Conservation (phyloP, 2,113 vertebrate genomes). For the Lathamus discolor region DNA sequence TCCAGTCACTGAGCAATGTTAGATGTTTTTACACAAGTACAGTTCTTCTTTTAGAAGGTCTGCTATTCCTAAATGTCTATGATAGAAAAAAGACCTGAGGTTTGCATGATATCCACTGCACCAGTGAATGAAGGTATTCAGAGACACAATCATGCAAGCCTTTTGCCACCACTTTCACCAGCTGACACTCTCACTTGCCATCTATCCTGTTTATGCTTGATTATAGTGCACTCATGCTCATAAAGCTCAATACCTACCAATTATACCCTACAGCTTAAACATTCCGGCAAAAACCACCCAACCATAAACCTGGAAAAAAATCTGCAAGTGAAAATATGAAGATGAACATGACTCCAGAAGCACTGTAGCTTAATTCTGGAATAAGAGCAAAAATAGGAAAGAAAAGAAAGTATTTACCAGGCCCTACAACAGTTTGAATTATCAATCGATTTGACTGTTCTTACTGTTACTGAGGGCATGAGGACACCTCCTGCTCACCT, state of each 20-base stretch:
- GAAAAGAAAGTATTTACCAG: neutral
- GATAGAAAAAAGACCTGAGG: fast-evolving
- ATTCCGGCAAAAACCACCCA: neutral
- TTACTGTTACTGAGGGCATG: neutral
- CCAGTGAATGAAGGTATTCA: neutral
- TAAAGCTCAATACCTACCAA: neutral
- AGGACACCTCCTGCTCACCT: constrained; percentile 77
- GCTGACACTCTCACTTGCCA: neutral
- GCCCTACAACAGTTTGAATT: neutral
- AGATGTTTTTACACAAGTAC: neutral
- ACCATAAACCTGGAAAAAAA: neutral
- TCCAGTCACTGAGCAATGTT: neutral
- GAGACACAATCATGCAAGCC: neutral
- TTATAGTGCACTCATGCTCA: neutral
- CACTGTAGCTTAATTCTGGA: neutral
- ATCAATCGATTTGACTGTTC: neutral
- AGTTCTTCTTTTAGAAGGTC: neutral
- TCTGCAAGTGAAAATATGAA: neutral
- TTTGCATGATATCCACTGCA: neutral
- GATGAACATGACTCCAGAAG: neutral
- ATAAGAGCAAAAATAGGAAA: neutral
- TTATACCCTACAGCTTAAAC: neutral
- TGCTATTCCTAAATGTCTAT: neutral
- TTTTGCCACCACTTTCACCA: neutral
- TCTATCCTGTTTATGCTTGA: neutral